Evolutionary conservation across 2,797 vertebrate genomes (phyloP).

Genomic region (Cyclopterus lumpus): DNA sequence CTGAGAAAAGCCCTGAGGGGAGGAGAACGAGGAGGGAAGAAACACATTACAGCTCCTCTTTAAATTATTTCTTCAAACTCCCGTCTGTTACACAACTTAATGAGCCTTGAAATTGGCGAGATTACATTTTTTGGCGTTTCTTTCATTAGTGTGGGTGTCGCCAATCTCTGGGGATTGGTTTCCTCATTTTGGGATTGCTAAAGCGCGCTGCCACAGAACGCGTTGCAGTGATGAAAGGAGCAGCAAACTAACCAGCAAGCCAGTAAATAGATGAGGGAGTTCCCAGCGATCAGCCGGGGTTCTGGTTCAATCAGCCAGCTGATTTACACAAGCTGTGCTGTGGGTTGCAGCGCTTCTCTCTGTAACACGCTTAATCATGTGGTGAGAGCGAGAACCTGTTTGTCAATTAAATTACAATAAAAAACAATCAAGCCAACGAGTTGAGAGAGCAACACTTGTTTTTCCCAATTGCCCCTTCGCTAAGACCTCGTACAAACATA

Average conservation of each 20-base stretch:
- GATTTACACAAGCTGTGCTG: constrained; percentile 49
- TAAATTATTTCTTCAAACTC: constrained; percentile 67
- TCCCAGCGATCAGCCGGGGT: constrained; percentile 43
- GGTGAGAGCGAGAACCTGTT: constrained; percentile 18
- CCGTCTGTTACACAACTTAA: constrained; percentile 70
- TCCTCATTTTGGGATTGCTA: constrained; percentile 38
- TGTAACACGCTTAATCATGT: constrained; percentile 35
- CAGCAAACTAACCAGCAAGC: constrained; percentile 52
- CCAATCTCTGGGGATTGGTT: constrained; percentile 52
- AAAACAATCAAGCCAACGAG: background rate
- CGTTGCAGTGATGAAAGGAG: constrained; percentile 25
- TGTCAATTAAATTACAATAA: constrained; percentile 35
- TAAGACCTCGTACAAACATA: background rate
- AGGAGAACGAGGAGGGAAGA: constrained; percentile 4
- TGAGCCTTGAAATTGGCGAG: constrained; percentile 77
- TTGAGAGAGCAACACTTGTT: constrained; percentile 28
- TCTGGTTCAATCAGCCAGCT: constrained; percentile 43
- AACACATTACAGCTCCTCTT: constrained; percentile 49
- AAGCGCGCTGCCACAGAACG: background rate
- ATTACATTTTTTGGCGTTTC: constrained; percentile 64
- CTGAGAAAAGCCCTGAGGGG: constrained; percentile 19
- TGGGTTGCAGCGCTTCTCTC: constrained; percentile 8
- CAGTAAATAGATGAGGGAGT: constrained; percentile 61
- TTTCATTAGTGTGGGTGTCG: constrained; percentile 64
- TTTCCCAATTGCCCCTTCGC: background rate